Conservation (phyloP, 2,888 invertebrate genomes). For the Nesidiocoris tenuis region DNA sequence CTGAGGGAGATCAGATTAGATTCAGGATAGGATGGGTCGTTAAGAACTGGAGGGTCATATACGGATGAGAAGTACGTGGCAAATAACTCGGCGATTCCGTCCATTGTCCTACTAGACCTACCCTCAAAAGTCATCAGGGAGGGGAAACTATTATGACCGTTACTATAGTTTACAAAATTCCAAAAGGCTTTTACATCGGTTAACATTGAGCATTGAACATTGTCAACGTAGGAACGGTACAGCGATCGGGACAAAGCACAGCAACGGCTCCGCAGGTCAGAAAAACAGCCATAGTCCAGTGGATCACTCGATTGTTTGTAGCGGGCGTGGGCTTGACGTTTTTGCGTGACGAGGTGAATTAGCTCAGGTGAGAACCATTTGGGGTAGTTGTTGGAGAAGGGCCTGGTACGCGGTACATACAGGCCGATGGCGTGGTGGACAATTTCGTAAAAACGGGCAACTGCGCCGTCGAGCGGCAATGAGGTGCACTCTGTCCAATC, state of each 20-base stretch:
- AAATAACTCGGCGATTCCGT: not conserved
- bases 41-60: conserved; percentile 5
- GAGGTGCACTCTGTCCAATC: too few relatives aligned
- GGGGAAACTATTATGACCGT: conserved; percentile 11
- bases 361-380: conserved; percentile 10
- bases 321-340: conserved; percentile 3
- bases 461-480: too few relatives aligned
- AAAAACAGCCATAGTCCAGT: not conserved
- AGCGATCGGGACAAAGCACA: not conserved
- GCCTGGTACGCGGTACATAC: too few relatives aligned
- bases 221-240: not conserved
- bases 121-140: not conserved
- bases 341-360: not conserved
- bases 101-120: not conserved
- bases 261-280: not conserved
- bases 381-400: too few relatives aligned
- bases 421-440: too few relatives aligned
- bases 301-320: not conserved
- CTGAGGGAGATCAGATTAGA: not conserved
- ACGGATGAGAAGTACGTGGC: conserved; percentile 4
- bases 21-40: not conserved
- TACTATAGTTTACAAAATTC: conserved; percentile 9
- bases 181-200: conserved; percentile 4
- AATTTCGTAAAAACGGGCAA: too few relatives aligned
- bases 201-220: conserved; percentile 5